Evolutionary conservation across 2,113 vertebrate genomes (phyloP), one percentile per base, ranked within the genome.

Genomic region (Chamaetylas fuelleborni): DNA sequence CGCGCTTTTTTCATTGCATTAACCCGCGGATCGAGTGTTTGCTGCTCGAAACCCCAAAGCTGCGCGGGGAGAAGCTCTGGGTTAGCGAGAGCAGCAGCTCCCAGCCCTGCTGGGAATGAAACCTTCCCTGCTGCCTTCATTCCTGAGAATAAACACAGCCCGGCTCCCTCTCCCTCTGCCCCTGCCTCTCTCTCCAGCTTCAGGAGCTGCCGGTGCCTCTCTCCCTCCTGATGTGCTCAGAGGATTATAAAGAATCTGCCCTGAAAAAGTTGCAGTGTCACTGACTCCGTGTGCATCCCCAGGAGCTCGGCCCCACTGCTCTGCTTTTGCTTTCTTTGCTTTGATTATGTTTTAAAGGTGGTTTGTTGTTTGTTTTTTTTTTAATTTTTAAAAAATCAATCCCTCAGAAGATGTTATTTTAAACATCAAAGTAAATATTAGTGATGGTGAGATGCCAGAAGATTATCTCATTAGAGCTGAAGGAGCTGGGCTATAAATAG

Each of bases 361-460:
- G 0, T 11, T 6, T n/a, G n/a, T n/a, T n/a, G n/a, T n/a, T 45
- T 7, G 25, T 53, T 23, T 26, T 12, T 34, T 61, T 9, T 33
- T 40, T 24, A 14, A 18, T 15, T 38, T 61, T 31, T 8, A 13
- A 15, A 14, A 24, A 28, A 81, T 96, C 64, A 25, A 62, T 91
- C 86, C 36, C n/a, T 82, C 42, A 7, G 67, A 95, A 90, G 45
- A 31, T 86, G 81, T 93, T 90, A 14, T 89, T 96, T 96, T 88
- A 96, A 95, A 96, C 88, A 93, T 96, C 96, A 93, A 87, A 95
- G 96, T 89, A 94, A 94, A 94, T 86, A 82, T 93, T 95, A 95
- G 92, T 28, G 56, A 60, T 93, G 95, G 88, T 83, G 93, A 69
- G 86, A 84, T 66, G 94, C 96, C 92, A 94, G 90, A 58, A 81